Evolutionary conservation across 2,888 invertebrate species (phyloP), one percentile per base, ranked within the genome.

Genomic region (Tetranychus truncatus): DNA sequence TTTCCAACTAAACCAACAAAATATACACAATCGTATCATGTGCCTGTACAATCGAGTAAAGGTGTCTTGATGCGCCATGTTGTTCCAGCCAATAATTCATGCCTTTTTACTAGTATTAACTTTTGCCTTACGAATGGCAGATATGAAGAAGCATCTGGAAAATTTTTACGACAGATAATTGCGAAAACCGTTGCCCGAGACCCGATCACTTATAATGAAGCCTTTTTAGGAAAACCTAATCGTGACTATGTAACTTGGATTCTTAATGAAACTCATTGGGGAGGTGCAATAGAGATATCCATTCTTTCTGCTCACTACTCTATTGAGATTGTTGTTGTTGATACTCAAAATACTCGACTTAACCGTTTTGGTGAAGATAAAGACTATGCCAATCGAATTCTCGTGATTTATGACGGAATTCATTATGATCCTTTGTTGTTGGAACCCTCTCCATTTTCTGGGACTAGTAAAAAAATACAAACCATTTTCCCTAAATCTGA

Each of bases 31-130:
- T 72, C 72, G 15, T n/a, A 11, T n/a, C 1, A 45, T 4, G 15
- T 18, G 11, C 20, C n/a, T 72, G 34, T 34, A 34, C 11, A 72
- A 45, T 11, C 20, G 15, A 18, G 44, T 20, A 72, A 66, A 20
- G 77, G 75, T 69, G 74, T 92, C 79, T 84, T 95, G 73, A 87
- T 93, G 86, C 91, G 92, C 81, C 90, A 91, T 84, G 89, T 91
- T 71, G 95, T 96, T 74, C 95, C 95, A 78, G 91, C 95, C 8
- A 93, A 96, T 84, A 95, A 96, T 84, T 95, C 95, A 5, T 96
- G 96, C 84, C 87, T 96, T 73, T 96, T 96, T 83, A 92, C 92
- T 78, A 93, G 94, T 82, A 87, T 96, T 81, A 88, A 86, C 78
- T 87, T 85, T 80, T 85, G 85, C 72, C 80, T 87, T 11, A 83